phyloP scores from a whole-genome alignment of 2,113 vertebrate genomes.

The Xiphophorus couchianus region DNA sequence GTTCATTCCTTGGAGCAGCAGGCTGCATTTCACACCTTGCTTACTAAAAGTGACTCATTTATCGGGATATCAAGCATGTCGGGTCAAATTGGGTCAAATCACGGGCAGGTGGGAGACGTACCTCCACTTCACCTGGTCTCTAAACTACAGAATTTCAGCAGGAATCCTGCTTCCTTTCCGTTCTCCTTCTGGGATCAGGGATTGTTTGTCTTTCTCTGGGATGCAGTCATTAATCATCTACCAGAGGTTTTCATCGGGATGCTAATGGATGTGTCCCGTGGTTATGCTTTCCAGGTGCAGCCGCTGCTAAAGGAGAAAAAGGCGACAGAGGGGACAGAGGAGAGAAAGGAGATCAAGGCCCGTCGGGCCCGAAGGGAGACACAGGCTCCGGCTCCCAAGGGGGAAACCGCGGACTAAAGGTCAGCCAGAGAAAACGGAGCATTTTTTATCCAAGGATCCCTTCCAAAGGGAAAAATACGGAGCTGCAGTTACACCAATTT shows the following conservation, averaged over 20 bases:
- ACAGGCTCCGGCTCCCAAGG: slow-evolving; percentile 41
- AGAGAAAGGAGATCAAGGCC: slow-evolving; percentile 77
- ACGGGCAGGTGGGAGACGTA: slow-evolving; percentile 21
- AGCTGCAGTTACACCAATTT: neutral
- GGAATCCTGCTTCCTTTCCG: slow-evolving; percentile 12
- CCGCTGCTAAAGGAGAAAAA: slow-evolving; percentile 75
- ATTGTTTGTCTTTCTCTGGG: slow-evolving; percentile 31
- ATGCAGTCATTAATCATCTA: slow-evolving; percentile 44
- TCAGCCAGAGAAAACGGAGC: slow-evolving; percentile 41
- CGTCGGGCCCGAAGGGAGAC: slow-evolving; percentile 83
- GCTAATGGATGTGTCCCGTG: slow-evolving; percentile 31
- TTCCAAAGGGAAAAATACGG: neutral
- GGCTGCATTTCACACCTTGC: neutral
- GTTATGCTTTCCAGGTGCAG: slow-evolving; percentile 31
- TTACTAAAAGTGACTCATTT: neutral
- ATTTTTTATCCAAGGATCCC: neutral
- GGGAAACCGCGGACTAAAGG: slow-evolving; percentile 81
- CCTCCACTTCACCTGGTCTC: neutral
- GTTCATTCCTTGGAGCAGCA: neutral
- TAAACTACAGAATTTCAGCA: slow-evolving; percentile 16
- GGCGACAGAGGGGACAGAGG: slow-evolving; percentile 80
- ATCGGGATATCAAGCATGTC: slow-evolving; percentile 3
- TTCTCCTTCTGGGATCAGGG: slow-evolving; percentile 25
- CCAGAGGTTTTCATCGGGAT: slow-evolving; percentile 31
- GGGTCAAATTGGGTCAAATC: slow-evolving; percentile 4